phyloP scores from a whole-genome alignment of 1,140 invertebrate species.

The Drosophila nebulosa region DNA sequence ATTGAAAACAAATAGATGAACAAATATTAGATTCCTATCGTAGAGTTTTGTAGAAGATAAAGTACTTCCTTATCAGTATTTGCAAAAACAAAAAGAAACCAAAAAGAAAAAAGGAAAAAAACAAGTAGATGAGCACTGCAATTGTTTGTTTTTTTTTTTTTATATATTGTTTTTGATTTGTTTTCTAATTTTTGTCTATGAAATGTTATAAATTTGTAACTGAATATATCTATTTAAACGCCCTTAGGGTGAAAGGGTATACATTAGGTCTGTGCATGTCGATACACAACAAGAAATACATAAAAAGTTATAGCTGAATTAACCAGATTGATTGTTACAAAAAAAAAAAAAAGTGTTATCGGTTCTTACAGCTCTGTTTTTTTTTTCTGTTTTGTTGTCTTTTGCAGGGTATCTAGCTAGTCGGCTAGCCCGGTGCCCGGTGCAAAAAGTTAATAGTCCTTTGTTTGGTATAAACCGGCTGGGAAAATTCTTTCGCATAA shows the following conservation, averaged over 20 bases:
- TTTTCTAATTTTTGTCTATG: background rate
- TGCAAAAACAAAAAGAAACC: background rate
- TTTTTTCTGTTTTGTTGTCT: background rate
- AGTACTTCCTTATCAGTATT: conserved; percentile 64
- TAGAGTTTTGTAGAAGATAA: conserved; percentile 1
- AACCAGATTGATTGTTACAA: no score
- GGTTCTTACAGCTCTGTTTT: no score
- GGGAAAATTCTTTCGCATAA: conserved; percentile 46
- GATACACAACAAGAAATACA: background rate
- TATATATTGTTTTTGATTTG: background rate
- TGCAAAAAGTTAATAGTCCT: background rate
- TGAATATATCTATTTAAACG: background rate
- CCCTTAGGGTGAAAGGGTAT: background rate
- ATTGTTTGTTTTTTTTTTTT: background rate
- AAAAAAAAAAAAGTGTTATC: no score
- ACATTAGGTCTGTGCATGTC: background rate
- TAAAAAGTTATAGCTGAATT: no score
- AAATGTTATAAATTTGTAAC: background rate
- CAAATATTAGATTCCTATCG: background rate
- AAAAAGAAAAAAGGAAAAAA: background rate
- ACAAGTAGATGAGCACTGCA: conserved; percentile 1
- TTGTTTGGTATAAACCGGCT: conserved; percentile 48
- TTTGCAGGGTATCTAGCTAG: background rate
- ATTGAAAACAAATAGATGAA: conserved; percentile 91
- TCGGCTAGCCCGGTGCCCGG: no score